Conservation (phyloP, 2,113 vertebrate genomes). For the Zeus faber region DNA sequence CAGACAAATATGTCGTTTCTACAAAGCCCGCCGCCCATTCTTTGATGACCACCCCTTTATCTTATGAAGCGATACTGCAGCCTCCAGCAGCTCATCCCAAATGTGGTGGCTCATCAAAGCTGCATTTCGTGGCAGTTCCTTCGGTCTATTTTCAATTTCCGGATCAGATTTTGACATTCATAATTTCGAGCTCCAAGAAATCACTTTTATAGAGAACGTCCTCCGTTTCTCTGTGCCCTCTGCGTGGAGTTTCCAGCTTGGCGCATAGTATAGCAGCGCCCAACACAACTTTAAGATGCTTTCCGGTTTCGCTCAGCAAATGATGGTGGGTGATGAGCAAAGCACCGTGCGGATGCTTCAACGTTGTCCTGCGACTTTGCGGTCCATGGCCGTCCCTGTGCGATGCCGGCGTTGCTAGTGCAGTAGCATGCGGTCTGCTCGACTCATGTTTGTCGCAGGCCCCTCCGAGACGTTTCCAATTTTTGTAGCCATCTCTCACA, state of each 20-base stretch:
- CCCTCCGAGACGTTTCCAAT: not conserved
- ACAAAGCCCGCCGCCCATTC: no score
- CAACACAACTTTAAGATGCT: conserved; percentile 21
- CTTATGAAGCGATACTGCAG: not conserved
- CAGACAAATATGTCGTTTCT: no score
- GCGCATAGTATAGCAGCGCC: conserved; percentile 16
- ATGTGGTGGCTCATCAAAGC: conserved; percentile 10
- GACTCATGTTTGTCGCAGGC: conserved; percentile 4
- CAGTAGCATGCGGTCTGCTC: conserved; percentile 8
- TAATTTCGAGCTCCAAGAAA: conserved; percentile 12
- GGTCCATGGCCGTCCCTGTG: no score
- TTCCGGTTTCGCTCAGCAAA: conserved; percentile 17
- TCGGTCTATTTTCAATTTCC: conserved; percentile 10
- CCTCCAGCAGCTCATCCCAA: not conserved
- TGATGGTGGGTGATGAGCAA: no score
- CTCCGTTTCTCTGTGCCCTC: conserved; percentile 5
- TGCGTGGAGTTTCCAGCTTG: conserved; percentile 5
- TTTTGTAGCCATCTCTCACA: no score
- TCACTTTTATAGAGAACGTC: conserved; percentile 9
- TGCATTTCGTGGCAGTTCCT: conserved; percentile 8
- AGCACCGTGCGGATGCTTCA: no score
- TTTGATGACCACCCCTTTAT: no score
- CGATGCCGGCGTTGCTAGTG: no score
- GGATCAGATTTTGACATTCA: conserved; percentile 13
- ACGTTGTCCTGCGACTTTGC: no score